Percentiles rank a stretch among this genome's conserved stretches.
phyloP scores from a whole-genome alignment of 2,113 vertebrate species.

The Peromyscus californicus region DNA sequence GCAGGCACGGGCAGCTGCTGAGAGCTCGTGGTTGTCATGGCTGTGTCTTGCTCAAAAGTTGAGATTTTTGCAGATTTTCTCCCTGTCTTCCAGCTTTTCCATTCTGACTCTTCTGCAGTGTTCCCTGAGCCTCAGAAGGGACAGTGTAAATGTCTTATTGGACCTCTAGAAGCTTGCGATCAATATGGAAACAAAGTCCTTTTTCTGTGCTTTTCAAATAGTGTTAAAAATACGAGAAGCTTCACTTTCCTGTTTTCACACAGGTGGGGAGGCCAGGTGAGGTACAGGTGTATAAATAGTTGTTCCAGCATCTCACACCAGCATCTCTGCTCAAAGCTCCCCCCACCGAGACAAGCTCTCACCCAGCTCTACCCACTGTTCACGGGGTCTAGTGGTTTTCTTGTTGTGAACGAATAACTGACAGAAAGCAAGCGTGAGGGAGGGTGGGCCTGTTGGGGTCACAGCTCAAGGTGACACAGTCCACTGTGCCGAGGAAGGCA shows the following conservation, averaged over 20 bases:
- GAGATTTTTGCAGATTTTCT: neutral
- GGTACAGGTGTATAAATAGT: neutral
- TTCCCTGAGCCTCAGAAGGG: neutral
- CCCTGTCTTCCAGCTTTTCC: neutral
- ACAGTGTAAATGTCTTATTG: neutral
- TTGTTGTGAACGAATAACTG: neutral
- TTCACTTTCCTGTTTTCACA: neutral
- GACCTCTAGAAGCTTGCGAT: neutral
- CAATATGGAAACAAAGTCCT: neutral
- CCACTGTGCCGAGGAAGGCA: neutral
- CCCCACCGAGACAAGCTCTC: neutral
- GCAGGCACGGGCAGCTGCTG: no score
- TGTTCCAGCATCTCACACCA: neutral
- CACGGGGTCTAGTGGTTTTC: neutral
- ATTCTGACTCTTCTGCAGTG: neutral
- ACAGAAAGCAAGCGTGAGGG: neutral
- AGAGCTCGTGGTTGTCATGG: neutral
- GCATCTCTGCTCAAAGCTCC: neutral
- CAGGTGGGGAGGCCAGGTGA: neutral
- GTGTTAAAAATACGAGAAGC: neutral
- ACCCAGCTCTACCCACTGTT: neutral
- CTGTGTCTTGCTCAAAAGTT: neutral
- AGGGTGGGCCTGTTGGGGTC: neutral
- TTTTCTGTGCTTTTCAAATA: conserved; percentile 10
- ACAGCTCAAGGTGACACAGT: neutral